Conservation (phyloP, 2,888 invertebrate genomes). For the Phyllotreta striolata region DNA sequence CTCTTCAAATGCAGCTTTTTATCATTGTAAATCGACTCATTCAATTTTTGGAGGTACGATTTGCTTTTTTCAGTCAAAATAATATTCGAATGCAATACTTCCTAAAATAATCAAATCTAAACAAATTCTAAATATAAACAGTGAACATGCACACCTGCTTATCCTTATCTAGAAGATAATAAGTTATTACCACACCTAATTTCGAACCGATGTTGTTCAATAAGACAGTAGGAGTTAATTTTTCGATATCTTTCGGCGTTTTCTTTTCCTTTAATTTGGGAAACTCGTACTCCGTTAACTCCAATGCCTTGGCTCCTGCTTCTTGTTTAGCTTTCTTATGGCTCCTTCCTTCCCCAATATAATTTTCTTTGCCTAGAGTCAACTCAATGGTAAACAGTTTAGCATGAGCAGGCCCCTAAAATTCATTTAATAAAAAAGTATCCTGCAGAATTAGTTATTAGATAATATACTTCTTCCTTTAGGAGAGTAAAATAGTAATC, state of each 20-base stretch:
- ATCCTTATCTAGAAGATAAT: slow-evolving; percentile 43
- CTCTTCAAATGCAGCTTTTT: slow-evolving; percentile 42
- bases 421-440: background rate
- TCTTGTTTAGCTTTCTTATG: slow-evolving; percentile 53
- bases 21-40: slow-evolving; percentile 48
- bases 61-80: slow-evolving; percentile 45
- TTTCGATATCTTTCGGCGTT: slow-evolving; percentile 37
- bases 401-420: slow-evolving; percentile 53
- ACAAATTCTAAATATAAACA: background rate
- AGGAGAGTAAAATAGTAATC: slow-evolving; percentile 46
- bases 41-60: slow-evolving; percentile 50
- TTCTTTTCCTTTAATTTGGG: slow-evolving; percentile 46
- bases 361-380: slow-evolving; percentile 53
- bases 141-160: slow-evolving; percentile 31
- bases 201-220: slow-evolving; percentile 55
- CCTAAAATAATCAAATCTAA: slow-evolving; percentile 20
- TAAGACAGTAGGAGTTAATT: slow-evolving; percentile 53
- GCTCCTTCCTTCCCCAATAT: slow-evolving; percentile 48
- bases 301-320: slow-evolving; percentile 50
- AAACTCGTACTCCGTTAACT: slow-evolving; percentile 50
- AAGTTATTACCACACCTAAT: slow-evolving; percentile 52
- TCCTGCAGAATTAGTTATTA: background rate
- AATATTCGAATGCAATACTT: slow-evolving; percentile 32
- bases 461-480: slow-evolving; percentile 47
- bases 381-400: slow-evolving; percentile 51